Evolutionary conservation across 2,113 vertebrate species (phyloP), one percentile per base, ranked within the genome.

Genomic region (Cyrtonyx montezumae): DNA sequence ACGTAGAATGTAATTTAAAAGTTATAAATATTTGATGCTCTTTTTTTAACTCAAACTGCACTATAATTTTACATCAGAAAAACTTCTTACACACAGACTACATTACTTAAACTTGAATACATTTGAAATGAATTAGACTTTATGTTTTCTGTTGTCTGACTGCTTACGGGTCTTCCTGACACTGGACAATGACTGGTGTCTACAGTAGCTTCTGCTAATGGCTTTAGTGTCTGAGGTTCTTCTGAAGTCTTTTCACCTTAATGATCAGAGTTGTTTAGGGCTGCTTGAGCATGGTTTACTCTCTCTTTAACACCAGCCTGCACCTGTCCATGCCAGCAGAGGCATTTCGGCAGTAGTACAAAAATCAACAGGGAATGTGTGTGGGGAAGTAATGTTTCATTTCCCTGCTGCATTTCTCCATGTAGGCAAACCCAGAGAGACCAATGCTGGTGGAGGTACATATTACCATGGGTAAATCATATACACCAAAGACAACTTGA

Each of bases 341-440:
- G 56, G 45, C 34, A 43, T 32, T 66, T 79, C 43, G 61, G 74
- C 43, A 76, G 40, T 32, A 66, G 63, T 55, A 56, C 45, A 55
- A 67, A 34, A 76, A 55, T 65, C 56, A 40, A 34, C 25, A 65
- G n/a, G 61, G 55, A 68, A 49, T 0, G 1, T 13, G 22, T 40
- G 17, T 0, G 0, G 6, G n/a, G 23, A 80, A 9, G 63, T 49
- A 40, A 45, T 84, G 79, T 61, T 61, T 80, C 34, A 66, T 80
- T 84, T 66, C 49, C 61, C 9, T 26, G n/a, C 14, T 1, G 1
- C 15, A 9, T 68, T n/a, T 62, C 1, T 0, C 78, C 9, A 7
- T 13, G 36, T 58, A 63, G 48, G 46, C 58, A 67, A 67, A 71
- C 16, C 34, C 0, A 55, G 59, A 16, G 36, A 30, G 34, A n/a